A percentile compares a stretch with the other conserved stretches of the same genome.
Evolutionary conservation across 1,140 invertebrate genomes (phyloP).

Genomic region (Drosophila neocordata): DNA sequence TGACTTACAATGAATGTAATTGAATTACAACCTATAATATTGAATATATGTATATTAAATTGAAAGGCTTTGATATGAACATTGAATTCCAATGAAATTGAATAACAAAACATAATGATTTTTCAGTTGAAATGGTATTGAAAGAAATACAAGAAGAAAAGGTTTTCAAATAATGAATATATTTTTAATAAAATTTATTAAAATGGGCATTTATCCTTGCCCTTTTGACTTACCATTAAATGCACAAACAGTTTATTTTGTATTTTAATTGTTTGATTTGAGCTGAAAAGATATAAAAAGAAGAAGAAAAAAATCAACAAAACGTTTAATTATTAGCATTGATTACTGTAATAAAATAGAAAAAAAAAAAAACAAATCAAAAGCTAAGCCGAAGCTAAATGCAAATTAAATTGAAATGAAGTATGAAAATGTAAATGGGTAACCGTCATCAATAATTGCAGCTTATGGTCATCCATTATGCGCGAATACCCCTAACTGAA

Average conservation of each 20-base stretch:
- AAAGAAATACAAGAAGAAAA: neutral
- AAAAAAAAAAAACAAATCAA: conserved; percentile 22
- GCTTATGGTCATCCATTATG: conserved; percentile 75
- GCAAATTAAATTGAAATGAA: conserved; percentile 11
- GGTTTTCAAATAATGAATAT: conserved; percentile 1
- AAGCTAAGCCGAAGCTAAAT: conserved; percentile 24
- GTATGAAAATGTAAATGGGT: conserved; percentile 21
- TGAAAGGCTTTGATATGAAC: too few species aligned
- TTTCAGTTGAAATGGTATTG: neutral
- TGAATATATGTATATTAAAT: too few species aligned
- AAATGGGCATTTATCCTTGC: conserved; percentile 14
- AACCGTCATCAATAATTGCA: conserved; percentile 72
- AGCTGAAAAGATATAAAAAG: too few species aligned
- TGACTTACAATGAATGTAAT: too few species aligned
- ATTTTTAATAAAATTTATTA: neutral
- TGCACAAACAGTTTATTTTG: conserved; percentile 51
- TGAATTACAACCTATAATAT: too few species aligned
- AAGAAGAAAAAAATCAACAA: conserved; percentile 15
- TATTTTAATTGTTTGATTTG: conserved; percentile 34
- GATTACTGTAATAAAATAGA: conserved; percentile 38
- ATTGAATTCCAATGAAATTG: neutral
- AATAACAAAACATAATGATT: neutral
- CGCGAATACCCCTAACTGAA: conserved; percentile 28
- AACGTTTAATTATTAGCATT: conserved; percentile 48
- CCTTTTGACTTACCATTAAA: conserved; percentile 70